Percentiles rank a stretch among this genome's conserved stretches.
phyloP scores from a whole-genome alignment of 2,888 invertebrate genomes.

The Andrena dorsata region DNA sequence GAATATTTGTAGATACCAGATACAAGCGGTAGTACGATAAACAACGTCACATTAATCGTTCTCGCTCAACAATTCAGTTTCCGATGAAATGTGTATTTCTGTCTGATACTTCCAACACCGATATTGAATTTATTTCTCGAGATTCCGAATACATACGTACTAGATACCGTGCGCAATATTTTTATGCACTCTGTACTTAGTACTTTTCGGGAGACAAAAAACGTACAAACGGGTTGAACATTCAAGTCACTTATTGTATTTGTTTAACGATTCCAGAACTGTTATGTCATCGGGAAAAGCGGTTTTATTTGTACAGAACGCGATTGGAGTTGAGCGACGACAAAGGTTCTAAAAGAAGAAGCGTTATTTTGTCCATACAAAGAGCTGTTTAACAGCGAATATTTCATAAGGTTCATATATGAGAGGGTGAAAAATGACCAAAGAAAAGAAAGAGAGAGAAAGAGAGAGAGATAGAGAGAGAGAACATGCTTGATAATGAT shows the following conservation, averaged over 20 bases:
- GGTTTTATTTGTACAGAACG: conserved; percentile 18
- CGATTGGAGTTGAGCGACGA: conserved; percentile 50
- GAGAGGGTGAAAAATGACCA: conserved; percentile 55
- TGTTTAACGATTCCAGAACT: conserved; percentile 20
- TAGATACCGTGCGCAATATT: conserved; percentile 33
- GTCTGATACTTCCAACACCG: conserved; percentile 23
- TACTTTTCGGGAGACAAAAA: conserved; percentile 19
- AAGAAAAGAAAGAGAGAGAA: conserved; percentile 14
- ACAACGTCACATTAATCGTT: conserved; percentile 18
- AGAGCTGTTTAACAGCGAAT: conserved; percentile 50
- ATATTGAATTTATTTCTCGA: conserved; percentile 40
- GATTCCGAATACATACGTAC: conserved; percentile 23
- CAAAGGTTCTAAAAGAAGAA: conserved; percentile 62
- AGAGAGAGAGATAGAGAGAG: neutral
- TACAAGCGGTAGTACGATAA: conserved; percentile 10
- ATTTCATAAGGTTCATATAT: conserved; percentile 62
- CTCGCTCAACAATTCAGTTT: conserved; percentile 43
- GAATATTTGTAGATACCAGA: conserved; percentile 19
- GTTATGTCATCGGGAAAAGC: conserved; percentile 10
- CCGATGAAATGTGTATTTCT: conserved; percentile 12
- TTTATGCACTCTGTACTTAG: conserved; percentile 29
- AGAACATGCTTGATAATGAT: conserved; percentile 20
- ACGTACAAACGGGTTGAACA: conserved; percentile 38
- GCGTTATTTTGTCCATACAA: conserved; percentile 65
- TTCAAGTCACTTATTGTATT: conserved; percentile 43